Percentiles rank a stretch among this genome's conserved stretches.
These are phyloP conservation scores for Plebejus melissa DNA, from an alignment of 2,888 invertebrate species.

Conservation along the genomic window DNA sequence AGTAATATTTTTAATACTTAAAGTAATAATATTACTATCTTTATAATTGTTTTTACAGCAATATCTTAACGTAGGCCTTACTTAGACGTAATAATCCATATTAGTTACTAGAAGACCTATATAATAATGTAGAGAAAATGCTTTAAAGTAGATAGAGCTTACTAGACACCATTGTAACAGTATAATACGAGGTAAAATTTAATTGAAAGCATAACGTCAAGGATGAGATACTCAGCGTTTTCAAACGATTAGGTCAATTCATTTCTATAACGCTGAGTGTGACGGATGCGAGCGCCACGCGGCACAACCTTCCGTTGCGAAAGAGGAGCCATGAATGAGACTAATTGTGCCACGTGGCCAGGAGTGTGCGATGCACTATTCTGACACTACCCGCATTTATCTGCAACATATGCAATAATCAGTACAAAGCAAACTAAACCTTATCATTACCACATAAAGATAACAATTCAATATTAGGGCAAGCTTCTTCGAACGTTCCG, in stretches of 20 bases:
- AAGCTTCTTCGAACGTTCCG: constrained; percentile 30
- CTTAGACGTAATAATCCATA: no score
- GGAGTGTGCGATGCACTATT: constrained; percentile 47
- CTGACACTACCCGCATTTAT: constrained; percentile 39
- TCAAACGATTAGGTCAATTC: constrained; percentile 65
- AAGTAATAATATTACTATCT: not conserved
- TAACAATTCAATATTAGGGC: constrained; percentile 28
- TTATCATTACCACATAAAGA: constrained; percentile 17
- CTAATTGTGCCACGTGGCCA: constrained; percentile 71
- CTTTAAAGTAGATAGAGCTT: not conserved
- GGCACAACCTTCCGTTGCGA: constrained; percentile 45
- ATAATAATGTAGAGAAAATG: no score
- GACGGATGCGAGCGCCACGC: constrained; percentile 49
- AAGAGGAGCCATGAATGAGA: constrained; percentile 55
- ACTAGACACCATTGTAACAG: not conserved
- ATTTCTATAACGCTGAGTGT: constrained; percentile 53
- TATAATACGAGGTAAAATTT: not conserved
- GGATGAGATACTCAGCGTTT: constrained; percentile 37
- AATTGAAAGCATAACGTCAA: not conserved
- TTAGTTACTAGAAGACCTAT: no score
- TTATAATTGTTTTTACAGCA: no score
- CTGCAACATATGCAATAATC: constrained; percentile 28
- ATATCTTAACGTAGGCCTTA: no score
- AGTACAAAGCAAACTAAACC: constrained; percentile 31
- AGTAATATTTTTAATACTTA: not conserved